Percentiles rank a stretch among this genome's conserved stretches.
These are phyloP conservation scores for Podarcis lilfordi DNA, from an alignment of 2,797 vertebrate species.

Conservation along the genomic window DNA sequence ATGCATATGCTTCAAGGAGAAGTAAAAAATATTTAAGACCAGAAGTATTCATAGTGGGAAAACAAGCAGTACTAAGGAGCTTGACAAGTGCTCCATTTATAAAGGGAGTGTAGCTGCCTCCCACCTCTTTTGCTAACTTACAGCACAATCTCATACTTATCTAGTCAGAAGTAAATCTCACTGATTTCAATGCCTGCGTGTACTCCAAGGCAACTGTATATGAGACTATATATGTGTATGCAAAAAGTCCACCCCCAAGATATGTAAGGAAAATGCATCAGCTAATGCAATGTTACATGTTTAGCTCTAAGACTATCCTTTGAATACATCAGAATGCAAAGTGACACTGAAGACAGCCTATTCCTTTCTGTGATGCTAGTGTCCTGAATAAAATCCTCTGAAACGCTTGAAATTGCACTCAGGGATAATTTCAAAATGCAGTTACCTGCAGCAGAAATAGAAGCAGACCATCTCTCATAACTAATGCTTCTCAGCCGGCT, in stretches of 20 bases:
- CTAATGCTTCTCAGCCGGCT: not conserved
- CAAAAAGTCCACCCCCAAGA: not conserved
- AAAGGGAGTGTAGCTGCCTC: not conserved
- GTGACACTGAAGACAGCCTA: not conserved
- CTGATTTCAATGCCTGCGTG: no score
- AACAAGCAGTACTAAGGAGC: no score
- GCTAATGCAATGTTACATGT: no score
- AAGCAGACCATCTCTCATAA: not conserved
- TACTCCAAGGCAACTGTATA: no score
- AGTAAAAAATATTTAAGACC: no score
- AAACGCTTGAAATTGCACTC: not conserved
- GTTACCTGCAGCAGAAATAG: no score
- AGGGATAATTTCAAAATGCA: no score
- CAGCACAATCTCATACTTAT: not conserved
- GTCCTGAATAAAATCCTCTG: not conserved
- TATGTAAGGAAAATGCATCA: not conserved
- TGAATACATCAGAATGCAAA: not conserved
- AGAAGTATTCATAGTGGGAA: no score
- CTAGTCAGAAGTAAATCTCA: no score
- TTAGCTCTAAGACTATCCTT: not conserved
- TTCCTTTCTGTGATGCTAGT: not conserved
- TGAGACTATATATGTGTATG: not conserved
- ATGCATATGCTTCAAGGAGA: not conserved
- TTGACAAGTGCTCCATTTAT: no score
- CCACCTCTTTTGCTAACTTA: not conserved